Evolutionary conservation across 2,888 invertebrate species (phyloP).

Genomic region (Achlya flavicornis): DNA sequence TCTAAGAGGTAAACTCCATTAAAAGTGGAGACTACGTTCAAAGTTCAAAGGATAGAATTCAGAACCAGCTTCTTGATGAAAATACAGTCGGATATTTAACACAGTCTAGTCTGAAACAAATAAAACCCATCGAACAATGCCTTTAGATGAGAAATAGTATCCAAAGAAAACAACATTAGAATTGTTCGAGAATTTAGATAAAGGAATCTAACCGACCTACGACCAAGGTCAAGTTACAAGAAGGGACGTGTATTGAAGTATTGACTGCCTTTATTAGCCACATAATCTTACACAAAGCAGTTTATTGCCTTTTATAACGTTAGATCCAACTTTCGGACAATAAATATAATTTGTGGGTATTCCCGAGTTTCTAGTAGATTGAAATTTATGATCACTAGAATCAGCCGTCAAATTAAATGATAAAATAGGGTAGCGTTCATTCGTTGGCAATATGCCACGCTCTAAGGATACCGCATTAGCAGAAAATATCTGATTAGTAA

Average conservation of each 20-base stretch:
- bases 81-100: neutral
- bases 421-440: neutral
- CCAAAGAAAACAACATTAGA: neutral
- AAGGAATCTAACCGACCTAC: neutral
- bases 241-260: conserved; percentile 3
- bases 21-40: neutral
- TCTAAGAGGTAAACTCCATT: neutral
- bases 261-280: neutral
- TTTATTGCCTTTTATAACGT: neutral
- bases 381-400: neutral
- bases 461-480: neutral
- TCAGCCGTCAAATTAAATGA: neutral
- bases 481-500: neutral
- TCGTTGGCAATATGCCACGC: neutral
- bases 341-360: neutral
- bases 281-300: neutral
- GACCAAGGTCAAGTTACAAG: neutral
- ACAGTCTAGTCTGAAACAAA: neutral
- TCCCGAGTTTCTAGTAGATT: neutral
- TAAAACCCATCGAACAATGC: neutral
- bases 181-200: conserved; percentile 1
- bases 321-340: neutral
- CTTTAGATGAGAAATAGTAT: neutral
- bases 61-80: neutral
- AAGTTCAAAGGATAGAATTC: neutral